These are phyloP conservation scores for Diogma glabrata DNA, from an alignment of 2,888 invertebrate species.

Conservation along the genomic window DNA sequence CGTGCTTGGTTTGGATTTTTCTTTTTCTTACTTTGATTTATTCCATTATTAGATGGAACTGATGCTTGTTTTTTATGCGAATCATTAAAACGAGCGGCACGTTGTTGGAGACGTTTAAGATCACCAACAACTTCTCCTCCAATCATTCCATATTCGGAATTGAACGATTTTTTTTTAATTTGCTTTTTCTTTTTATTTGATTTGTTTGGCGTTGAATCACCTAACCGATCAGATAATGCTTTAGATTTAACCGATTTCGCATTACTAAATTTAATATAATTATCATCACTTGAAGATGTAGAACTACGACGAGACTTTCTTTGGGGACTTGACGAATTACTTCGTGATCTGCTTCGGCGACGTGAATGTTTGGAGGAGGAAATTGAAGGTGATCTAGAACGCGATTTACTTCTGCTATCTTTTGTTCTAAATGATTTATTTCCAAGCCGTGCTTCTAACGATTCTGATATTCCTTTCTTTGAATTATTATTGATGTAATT, in stretches of 20 bases:
- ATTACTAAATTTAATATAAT: slow-evolving; percentile 26
- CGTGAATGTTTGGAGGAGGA: slow-evolving; percentile 23
- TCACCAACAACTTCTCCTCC: slow-evolving; percentile 58
- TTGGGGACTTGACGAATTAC: slow-evolving; percentile 38
- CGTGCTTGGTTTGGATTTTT: slow-evolving; percentile 9
- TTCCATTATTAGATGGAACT: slow-evolving; percentile 1
- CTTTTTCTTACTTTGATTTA: slow-evolving; percentile 10
- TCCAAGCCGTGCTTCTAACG: slow-evolving; percentile 46
- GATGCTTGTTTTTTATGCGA: slow-evolving; percentile 9
- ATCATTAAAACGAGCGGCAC: slow-evolving; percentile 77
- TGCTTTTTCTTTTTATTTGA: slow-evolving; percentile 32
- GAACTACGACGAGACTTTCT: slow-evolving; percentile 39
- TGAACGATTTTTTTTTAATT: slow-evolving; percentile 41
- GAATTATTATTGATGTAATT: slow-evolving; percentile 25
- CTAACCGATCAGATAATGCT: slow-evolving; percentile 43
- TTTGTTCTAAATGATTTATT: slow-evolving; percentile 37
- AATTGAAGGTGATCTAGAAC: slow-evolving; percentile 25
- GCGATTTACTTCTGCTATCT: slow-evolving; percentile 31
- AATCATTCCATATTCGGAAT: slow-evolving; percentile 51
- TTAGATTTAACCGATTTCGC: background rate
- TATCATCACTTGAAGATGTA: slow-evolving; percentile 26
- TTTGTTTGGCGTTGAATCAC: slow-evolving; percentile 23
- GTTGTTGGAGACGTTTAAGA: slow-evolving; percentile 68
- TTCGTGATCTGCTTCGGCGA: slow-evolving; percentile 27
- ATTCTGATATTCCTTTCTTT: slow-evolving; percentile 41